Evolutionary conservation across 2,888 invertebrate species (phyloP).

Genomic region (Megalurothrips usitatus): DNA sequence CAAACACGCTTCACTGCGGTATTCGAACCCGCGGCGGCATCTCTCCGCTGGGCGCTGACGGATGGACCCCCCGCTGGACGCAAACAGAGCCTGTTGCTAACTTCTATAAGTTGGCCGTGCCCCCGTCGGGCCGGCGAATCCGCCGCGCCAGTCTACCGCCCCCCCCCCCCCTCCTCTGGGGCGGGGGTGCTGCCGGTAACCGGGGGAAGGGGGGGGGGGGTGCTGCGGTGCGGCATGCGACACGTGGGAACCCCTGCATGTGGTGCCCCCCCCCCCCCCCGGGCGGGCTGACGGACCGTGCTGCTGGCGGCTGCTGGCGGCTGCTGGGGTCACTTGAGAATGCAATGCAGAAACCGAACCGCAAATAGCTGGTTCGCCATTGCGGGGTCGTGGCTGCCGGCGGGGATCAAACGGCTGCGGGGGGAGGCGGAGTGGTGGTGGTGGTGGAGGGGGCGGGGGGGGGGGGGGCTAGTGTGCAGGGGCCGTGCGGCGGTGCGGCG

Average conservation of each 20-base stretch:
- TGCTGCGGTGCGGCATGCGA: not conserved
- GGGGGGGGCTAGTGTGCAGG: not conserved
- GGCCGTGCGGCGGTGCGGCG: not conserved
- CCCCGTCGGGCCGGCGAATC: not conserved
- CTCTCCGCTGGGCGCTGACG: not conserved
- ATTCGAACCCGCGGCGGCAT: too few relatives aligned
- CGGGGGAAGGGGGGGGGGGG: not conserved
- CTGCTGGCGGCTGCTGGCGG: not conserved
- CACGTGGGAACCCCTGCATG: conserved; percentile 6
- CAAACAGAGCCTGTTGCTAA: not conserved
- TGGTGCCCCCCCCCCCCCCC: not conserved
- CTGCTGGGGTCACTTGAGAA: not conserved
- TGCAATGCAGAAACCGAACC: not conserved
- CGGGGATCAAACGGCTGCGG: not conserved
- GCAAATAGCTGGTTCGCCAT: not conserved
- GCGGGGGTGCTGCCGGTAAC: too few relatives aligned
- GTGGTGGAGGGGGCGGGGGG: not conserved
- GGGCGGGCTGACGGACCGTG: not conserved
- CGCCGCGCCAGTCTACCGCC: not conserved
- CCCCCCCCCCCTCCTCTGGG: too few relatives aligned
- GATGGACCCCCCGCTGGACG: too few relatives aligned
- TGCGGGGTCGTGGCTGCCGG: not conserved
- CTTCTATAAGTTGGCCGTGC: not conserved
- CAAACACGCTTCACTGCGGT: too few relatives aligned
- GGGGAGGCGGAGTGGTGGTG: too few relatives aligned